phyloP scores from a whole-genome alignment of 2,113 vertebrate species.

The Conger conger region DNA sequence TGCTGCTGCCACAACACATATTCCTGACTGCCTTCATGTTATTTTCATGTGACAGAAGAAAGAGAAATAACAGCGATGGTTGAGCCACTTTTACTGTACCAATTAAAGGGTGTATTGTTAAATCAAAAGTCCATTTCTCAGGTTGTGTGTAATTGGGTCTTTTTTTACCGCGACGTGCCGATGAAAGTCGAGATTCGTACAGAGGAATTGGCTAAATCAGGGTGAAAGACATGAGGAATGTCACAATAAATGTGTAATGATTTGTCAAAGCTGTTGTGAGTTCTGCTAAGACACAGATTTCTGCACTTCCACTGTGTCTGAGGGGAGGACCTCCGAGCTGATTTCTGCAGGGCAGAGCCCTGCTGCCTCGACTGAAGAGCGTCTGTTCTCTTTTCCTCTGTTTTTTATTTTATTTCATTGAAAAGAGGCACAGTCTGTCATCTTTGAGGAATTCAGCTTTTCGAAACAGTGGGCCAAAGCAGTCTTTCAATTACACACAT shows the following conservation, averaged over 20 bases:
- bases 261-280: slow-evolving; percentile 63
- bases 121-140: slow-evolving; percentile 68
- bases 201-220: slow-evolving; percentile 62
- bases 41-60: slow-evolving; percentile 18
- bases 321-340: too few relatives aligned
- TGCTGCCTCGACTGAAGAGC: slow-evolving; percentile 36
- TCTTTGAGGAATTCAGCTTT: slow-evolving; percentile 28
- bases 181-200: slow-evolving; percentile 65
- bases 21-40: slow-evolving; percentile 19
- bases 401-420: slow-evolving; percentile 23
- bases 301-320: too few relatives aligned
- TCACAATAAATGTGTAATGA: slow-evolving; percentile 75
- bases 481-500: slow-evolving; percentile 36
- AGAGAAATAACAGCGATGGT: slow-evolving; percentile 47
- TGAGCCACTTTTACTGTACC: slow-evolving; percentile 55
- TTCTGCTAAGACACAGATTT: slow-evolving; percentile 54
- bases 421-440: slow-evolving; percentile 36
- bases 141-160: slow-evolving; percentile 61
- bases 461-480: slow-evolving; percentile 29
- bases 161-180: slow-evolving; percentile 46
- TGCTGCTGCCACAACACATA: slow-evolving; percentile 30
- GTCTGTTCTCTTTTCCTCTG: slow-evolving; percentile 32
- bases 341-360: slow-evolving; percentile 39
- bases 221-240: slow-evolving; percentile 56
- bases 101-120: slow-evolving; percentile 64